Evolutionary conservation across 1,140 invertebrate genomes (phyloP), one percentile per base, ranked within the genome.

Genomic region (Eciton burchellii): DNA sequence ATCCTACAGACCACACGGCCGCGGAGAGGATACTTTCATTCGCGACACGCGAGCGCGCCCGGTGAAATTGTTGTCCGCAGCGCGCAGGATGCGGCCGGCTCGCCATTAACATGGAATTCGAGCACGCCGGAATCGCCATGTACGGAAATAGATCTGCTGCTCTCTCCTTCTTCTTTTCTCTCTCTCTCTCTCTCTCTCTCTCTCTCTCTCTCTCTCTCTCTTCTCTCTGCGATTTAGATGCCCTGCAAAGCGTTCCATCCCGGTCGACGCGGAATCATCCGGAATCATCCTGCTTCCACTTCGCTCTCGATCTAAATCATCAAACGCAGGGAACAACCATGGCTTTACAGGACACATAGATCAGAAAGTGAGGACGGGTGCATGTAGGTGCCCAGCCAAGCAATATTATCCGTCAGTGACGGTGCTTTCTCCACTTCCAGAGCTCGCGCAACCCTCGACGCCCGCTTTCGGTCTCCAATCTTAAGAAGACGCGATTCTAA

Each of bases 1-100:
- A 94, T 93, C 91, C 89, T 92, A 90, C 85, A 92, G 88, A 90
- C 89, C 87, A 84, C 73, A 66, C 77, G 79, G 81, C 60, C 66
- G 85, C 49, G 21, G 60, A 89, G 60, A 89, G 82, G 91, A 92
- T 93, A 94, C 93, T 94, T 94, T 94, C 93, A 94, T 94, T 94
- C 91, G 91, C 88, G 91, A 93, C 93, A 94, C 93, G 93, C 93
- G 90, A 94, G 88, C 87, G 73, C 66, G 71, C 89, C 76, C 83
- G 93, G 71, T 88, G 91, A 94, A 93, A 85, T 35, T 94, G 41
- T 94, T 93, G 93, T 93, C 93, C 85, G 35, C 35, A 35, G 35
- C 35, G 35, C 29, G 52, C 73, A 57, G 41, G 59, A 84, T 82
- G 66, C 41, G 29, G 14, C 41, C 52, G n/a, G 21, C 54, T 71